Evolutionary conservation across 2,113 vertebrate genomes (phyloP).

Genomic region (Corythornis vintsioides): DNA sequence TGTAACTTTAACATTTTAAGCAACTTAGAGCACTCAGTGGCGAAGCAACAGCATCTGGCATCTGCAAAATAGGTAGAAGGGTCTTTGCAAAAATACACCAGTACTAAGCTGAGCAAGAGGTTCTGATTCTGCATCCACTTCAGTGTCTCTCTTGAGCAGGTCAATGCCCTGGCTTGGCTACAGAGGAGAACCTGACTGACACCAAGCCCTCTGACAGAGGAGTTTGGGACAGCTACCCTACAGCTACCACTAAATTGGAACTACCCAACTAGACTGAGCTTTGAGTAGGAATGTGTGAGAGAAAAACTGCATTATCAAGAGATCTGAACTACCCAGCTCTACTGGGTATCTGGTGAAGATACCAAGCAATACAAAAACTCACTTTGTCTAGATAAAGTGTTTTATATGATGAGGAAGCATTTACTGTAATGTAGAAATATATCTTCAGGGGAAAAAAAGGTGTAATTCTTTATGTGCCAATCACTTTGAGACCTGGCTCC

Average conservation of each 20-base stretch:
- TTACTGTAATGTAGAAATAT: background rate
- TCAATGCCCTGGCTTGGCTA: background rate
- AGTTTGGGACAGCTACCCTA: rapidly evolving
- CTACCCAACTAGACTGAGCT: background rate
- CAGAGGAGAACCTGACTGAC: background rate
- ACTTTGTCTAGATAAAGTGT: background rate
- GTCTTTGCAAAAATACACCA: background rate
- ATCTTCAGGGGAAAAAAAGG: background rate
- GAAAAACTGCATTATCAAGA: background rate
- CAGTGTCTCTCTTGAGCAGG: background rate
- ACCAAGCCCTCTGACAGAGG: background rate
- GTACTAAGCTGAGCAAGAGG: background rate
- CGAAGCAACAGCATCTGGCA: background rate
- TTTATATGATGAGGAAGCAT: background rate
- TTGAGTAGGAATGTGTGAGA: background rate
- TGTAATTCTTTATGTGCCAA: background rate
- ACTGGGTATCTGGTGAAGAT: background rate
- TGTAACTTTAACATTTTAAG: background rate
- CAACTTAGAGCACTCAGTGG: background rate
- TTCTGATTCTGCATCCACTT: background rate
- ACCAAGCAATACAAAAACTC: background rate
- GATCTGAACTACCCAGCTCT: background rate
- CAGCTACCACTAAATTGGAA: background rate
- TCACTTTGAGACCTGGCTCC: background rate
- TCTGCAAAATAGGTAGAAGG: background rate